Evolutionary conservation across 2,113 vertebrate species (phyloP).

Genomic region (Promerops cafer): DNA sequence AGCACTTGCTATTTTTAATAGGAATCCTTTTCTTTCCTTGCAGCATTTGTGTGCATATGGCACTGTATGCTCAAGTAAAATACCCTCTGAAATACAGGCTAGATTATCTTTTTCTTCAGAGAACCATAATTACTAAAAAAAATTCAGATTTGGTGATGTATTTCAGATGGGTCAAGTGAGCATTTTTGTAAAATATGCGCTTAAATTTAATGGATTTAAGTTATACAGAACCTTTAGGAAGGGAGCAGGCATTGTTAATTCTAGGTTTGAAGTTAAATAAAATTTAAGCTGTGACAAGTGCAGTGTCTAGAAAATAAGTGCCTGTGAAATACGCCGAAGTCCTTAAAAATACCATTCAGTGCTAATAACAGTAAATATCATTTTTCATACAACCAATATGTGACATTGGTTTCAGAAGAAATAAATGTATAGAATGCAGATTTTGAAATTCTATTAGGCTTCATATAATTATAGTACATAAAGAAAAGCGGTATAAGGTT

Average conservation of each 20-base stretch:
- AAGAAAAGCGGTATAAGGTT: constrained; percentile 55
- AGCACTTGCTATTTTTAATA: constrained; percentile 19
- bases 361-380: constrained; percentile 57
- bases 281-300: constrained; percentile 57
- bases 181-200: constrained; percentile 5
- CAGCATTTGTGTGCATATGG: background rate
- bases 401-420: constrained; percentile 53
- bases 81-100: constrained; percentile 12
- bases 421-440: constrained; percentile 64
- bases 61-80: background rate
- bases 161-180: constrained; percentile 44
- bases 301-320: constrained; percentile 59
- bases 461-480: constrained; percentile 55
- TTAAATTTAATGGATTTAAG: constrained; percentile 56
- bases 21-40: constrained; percentile 3
- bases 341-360: constrained; percentile 57
- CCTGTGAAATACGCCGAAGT: constrained; percentile 51
- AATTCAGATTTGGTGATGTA: background rate
- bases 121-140: constrained; percentile 16
- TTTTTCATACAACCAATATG: constrained; percentile 47
- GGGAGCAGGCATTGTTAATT: constrained; percentile 50
- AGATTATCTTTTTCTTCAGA: constrained; percentile 25
- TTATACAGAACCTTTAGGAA: constrained; percentile 40
- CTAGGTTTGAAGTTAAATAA: constrained; percentile 64
- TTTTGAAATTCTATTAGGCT: constrained; percentile 61